Conservation (phyloP, 1,140 invertebrate species). For the Pseudomyrmex dendroicus region DNA sequence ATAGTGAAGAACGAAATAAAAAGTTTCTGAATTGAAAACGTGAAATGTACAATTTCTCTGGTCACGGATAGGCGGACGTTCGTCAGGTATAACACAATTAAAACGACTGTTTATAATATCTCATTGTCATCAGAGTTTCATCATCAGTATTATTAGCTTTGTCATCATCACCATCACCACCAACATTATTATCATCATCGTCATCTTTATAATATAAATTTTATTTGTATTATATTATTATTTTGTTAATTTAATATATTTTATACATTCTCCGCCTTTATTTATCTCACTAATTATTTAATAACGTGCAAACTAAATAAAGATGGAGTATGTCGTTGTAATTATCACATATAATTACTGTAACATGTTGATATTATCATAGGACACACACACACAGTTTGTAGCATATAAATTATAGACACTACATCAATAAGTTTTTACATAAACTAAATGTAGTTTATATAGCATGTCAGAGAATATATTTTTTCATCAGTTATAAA, state of each 20-base stretch:
- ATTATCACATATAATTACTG: slow-evolving; percentile 12
- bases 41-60: slow-evolving; percentile 41
- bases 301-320: slow-evolving; percentile 7
- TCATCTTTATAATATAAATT: not conserved
- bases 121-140: slow-evolving; percentile 22
- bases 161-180: not conserved
- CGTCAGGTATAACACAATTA: slow-evolving; percentile 61
- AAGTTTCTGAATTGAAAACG: not conserved
- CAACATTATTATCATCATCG: not conserved
- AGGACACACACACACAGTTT: slow-evolving; percentile 21
- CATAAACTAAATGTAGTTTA: slow-evolving; percentile 24
- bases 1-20: not conserved
- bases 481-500: slow-evolving; percentile 40
- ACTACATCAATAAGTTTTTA: too few relatives aligned
- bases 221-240: slow-evolving; percentile 34
- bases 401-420: not conserved
- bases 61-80: slow-evolving; percentile 75
- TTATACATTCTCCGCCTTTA: slow-evolving; percentile 6
- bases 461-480: slow-evolving; percentile 19
- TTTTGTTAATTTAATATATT: not conserved
- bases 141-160: slow-evolving; percentile 9
- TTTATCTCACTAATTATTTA: not conserved
- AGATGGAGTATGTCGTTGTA: slow-evolving; percentile 21
- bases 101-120: slow-evolving; percentile 2
- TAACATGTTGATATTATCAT: not conserved